These are phyloP conservation scores for Harpagifer antarcticus DNA, from an alignment of 2,797 vertebrate species.

Conservation along the genomic window DNA sequence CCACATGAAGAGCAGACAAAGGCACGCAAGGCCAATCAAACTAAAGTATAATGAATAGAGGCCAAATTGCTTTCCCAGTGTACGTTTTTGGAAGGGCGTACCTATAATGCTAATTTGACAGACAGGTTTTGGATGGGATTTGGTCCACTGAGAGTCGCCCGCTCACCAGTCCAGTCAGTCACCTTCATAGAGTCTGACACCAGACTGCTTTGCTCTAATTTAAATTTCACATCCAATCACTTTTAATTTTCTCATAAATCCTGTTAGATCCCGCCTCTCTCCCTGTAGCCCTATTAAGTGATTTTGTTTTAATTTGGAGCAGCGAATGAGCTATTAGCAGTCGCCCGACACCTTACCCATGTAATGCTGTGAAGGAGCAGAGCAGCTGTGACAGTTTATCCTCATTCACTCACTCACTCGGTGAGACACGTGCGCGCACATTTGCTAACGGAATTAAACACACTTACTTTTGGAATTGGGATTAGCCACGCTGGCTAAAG, in stretches of 20 bases:
- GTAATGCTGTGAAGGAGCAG: conserved; percentile 50
- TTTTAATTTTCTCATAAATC: conserved; percentile 76
- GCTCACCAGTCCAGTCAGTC: conserved; percentile 71
- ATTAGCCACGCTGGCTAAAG: conserved; percentile 38
- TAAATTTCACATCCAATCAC: conserved; percentile 81
- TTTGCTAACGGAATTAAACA: conserved; percentile 53
- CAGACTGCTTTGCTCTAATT: conserved; percentile 74
- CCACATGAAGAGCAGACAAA: conserved; percentile 29
- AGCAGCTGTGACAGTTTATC: conserved; percentile 72
- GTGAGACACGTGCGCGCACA: conserved; percentile 7
- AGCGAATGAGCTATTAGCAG: conserved; percentile 70
- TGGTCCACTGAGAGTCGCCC: conserved; percentile 67
- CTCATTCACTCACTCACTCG: conserved; percentile 53
- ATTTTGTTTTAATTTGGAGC: conserved; percentile 77
- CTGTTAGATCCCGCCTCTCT: conserved; percentile 69
- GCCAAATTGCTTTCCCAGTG: conserved; percentile 42
- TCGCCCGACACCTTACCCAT: conserved; percentile 48
- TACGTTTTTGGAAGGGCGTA: conserved; percentile 53
- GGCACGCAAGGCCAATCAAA: conserved; percentile 43
- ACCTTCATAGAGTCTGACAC: conserved; percentile 81
- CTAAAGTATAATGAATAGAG: conserved; percentile 53
- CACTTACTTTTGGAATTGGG: conserved; percentile 57
- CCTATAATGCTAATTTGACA: conserved; percentile 65
- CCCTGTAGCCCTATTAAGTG: conserved; percentile 67
- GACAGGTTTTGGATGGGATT: conserved; percentile 71